Evolutionary conservation across 2,888 invertebrate genomes (phyloP).

Genomic region (Mystacides longicornis): DNA sequence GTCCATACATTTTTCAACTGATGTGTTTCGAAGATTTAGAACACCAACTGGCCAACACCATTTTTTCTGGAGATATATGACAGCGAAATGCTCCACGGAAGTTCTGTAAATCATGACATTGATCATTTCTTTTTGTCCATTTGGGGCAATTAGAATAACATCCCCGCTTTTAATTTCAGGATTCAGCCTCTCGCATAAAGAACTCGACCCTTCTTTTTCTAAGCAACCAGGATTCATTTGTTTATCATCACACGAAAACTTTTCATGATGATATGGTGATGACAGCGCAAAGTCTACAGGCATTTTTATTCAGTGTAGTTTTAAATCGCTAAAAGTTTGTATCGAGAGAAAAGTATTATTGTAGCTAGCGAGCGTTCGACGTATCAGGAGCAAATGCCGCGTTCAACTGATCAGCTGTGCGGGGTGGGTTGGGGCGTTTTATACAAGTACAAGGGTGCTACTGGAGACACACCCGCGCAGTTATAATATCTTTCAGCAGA

Average conservation of each 20-base stretch:
- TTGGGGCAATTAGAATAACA: conserved; percentile 50
- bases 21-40: conserved; percentile 53
- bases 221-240: conserved; percentile 17
- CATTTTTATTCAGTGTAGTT: conserved; percentile 12
- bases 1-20: conserved; percentile 46
- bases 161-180: conserved; percentile 56
- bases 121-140: conserved; percentile 52
- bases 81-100: conserved; percentile 57
- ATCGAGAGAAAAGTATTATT: no score
- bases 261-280: conserved; percentile 24
- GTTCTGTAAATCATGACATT: conserved; percentile 58
- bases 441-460: no score
- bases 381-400: no score
- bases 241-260: conserved; percentile 17
- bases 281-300: conserved; percentile 25
- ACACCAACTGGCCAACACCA: conserved; percentile 55
- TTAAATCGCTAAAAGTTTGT: no score
- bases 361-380: no score
- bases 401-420: no score
- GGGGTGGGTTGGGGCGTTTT: no score
- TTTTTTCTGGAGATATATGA: conserved; percentile 57
- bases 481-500: no score
- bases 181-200: conserved; percentile 16
- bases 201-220: conserved; percentile 3
- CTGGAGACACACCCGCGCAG: no score